Base-by-base conservation (phyloP, 2,888 invertebrate species). In the Orchestes rusci region DNA sequence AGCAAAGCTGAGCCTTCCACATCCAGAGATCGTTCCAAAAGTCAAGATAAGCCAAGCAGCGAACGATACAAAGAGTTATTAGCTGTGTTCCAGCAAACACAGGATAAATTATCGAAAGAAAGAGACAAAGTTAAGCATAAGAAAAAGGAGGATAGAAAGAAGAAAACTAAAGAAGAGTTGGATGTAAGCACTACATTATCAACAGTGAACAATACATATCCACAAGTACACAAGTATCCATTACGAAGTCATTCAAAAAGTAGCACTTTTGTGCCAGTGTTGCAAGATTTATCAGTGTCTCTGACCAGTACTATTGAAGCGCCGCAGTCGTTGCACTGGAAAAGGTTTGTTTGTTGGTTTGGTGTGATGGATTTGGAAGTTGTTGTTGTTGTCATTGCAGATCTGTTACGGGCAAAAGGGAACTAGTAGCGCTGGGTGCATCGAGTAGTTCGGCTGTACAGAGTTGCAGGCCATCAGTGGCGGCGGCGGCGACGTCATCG, bases 381-480 rank as follows among this genome's bases (percentile, higher is more conserved):
- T 28, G 28, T 27, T 16, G 5, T 34, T 4, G 8, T 31, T 16
- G 33, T 7, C 19, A n/a, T n/a, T n/a, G 29, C 16, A 43, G 48
- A 32, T 39, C 43, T 35, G 16, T 27, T 28, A 13, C 32, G 1
- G 53, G 56, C 45, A 55, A 55, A 51, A 46, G 56, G 44, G 58
- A 68, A 57, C 70, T 73, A 64, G 71, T 69, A 64, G 70, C 72
- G 64, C 76, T 76, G 71, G 73, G 74, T 71, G 73, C 74, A 65
- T 56, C 74, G 64, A 56, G 67, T 66, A 59, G 68, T 61, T n/a
- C n/a, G 60, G 72, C 65, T 29, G 3, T 13, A 16, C 23, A 27
- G n/a, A n/a, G n/a, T n/a, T n/a, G n/a, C n/a, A n/a, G n/a, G 16
- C 30, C 10, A 41, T 69, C 65, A 57, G 68, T 66, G 58, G 68